A percentile compares a stretch with the other conserved stretches of the same genome.
Evolutionary conservation across 2,797 vertebrate species (phyloP).

Genomic region (Argyrosomus regius): DNA sequence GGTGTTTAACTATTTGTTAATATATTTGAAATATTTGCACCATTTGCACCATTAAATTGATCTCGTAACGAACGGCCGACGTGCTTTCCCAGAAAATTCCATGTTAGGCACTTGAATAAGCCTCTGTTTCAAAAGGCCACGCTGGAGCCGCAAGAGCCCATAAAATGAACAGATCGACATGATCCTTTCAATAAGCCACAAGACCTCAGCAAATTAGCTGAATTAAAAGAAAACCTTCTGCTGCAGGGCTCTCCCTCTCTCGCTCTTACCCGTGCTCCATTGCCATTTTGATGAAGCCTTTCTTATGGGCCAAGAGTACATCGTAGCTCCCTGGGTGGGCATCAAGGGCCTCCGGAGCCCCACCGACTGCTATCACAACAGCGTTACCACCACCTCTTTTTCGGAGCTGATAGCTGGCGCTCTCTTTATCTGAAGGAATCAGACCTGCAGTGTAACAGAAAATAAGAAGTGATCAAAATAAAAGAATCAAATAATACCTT

Average conservation of each 20-base stretch:
- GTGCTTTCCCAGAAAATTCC: conserved; percentile 51
- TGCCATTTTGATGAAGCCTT: conserved; percentile 94
- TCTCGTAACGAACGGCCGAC: conserved; percentile 7
- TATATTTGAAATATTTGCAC: not conserved
- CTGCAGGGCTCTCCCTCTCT: not conserved
- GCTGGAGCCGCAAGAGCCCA: conserved; percentile 11
- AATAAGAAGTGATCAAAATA: conserved; percentile 3
- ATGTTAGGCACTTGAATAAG: conserved; percentile 43
- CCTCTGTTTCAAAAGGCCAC: conserved; percentile 55
- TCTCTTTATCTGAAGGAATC: conserved; percentile 90
- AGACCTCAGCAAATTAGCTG: conserved; percentile 24
- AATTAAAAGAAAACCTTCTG: conserved; percentile 2
- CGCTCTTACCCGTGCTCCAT: conserved; percentile 89
- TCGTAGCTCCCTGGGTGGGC: conserved; percentile 89
- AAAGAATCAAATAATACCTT: not conserved
- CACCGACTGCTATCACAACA: conserved; percentile 89
- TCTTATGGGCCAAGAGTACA: conserved; percentile 89
- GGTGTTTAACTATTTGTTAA: not conserved
- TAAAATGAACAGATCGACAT: conserved; percentile 26
- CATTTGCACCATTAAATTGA: conserved; percentile 10
- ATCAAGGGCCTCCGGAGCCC: conserved; percentile 92
- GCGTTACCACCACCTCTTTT: conserved; percentile 83
- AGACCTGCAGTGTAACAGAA: conserved; percentile 84
- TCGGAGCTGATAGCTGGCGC: conserved; percentile 83
- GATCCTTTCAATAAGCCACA: conserved; percentile 14